These are phyloP conservation scores for Prosopocoilus inquinatus DNA, from an alignment of 2,888 invertebrate species.

Conservation along the genomic window DNA sequence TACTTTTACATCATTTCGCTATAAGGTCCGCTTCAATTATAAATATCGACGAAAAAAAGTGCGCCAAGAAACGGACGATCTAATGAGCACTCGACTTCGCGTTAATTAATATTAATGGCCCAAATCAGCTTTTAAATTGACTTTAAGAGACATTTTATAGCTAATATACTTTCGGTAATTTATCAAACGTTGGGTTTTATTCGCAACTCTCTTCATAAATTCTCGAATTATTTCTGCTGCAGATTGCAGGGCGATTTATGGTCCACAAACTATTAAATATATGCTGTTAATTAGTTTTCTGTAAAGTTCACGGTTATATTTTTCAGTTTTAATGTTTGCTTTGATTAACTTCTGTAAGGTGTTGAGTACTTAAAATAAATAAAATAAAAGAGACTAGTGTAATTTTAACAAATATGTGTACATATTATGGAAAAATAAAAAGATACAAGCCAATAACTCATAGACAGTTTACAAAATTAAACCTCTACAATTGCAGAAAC, in stretches of 20 bases:
- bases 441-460: too few species aligned
- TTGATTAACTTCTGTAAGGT: too few species aligned
- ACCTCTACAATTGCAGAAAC: too few species aligned
- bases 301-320: not conserved
- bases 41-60: conserved; percentile 31
- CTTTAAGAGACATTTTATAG: conserved; percentile 35
- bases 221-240: conserved; percentile 16
- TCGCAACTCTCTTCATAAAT: conserved; percentile 16
- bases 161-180: conserved; percentile 32
- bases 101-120: conserved; percentile 39
- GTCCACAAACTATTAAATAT: conserved; percentile 16
- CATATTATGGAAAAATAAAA: too few species aligned
- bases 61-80: conserved; percentile 27
- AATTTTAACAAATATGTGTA: too few species aligned
- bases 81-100: conserved; percentile 32
- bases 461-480: too few species aligned
- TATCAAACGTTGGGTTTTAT: conserved; percentile 24
- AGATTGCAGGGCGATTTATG: conserved; percentile 12
- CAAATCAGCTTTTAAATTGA: conserved; percentile 35
- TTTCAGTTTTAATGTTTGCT: too few species aligned
- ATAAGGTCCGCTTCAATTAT: conserved; percentile 33
- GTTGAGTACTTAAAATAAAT: too few species aligned
- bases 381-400: too few species aligned
- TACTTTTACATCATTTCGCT: not conserved
- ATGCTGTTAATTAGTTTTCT: conserved; percentile 13